These are phyloP conservation scores for Chrosomus eos DNA, from an alignment of 2,797 vertebrate genomes.

Conservation along the genomic window DNA sequence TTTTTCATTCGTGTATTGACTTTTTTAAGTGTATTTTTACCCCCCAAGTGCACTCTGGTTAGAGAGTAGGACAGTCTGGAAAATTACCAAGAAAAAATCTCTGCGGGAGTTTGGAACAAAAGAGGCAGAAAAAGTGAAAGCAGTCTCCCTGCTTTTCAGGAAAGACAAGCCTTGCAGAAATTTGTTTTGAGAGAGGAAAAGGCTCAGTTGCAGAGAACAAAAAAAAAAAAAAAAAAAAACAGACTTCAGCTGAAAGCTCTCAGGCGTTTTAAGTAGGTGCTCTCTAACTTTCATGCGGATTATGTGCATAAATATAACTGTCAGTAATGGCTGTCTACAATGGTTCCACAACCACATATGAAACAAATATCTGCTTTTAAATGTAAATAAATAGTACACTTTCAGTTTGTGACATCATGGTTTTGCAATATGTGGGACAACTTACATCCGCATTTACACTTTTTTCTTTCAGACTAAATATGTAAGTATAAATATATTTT, in stretches of 20 bases:
- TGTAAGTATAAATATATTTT: too few species aligned
- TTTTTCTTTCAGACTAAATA: neutral
- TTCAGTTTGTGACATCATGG: neutral
- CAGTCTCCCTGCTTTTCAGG: slow-evolving; percentile 14
- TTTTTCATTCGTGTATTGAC: neutral
- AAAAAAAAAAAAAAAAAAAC: neutral
- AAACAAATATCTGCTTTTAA: neutral
- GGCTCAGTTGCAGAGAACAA: slow-evolving; percentile 11
- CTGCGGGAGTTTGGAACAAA: neutral
- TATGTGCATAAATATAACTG: neutral
- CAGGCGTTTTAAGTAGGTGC: slow-evolving; percentile 8
- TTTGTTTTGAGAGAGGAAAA: slow-evolving; percentile 27
- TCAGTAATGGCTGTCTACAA: neutral
- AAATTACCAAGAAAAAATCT: slow-evolving; percentile 15
- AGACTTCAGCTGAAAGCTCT: slow-evolving; percentile 33
- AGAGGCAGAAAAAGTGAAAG: slow-evolving; percentile 27
- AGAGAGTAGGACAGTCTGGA: neutral
- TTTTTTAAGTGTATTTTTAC: slow-evolving; percentile 4
- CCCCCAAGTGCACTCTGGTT: neutral
- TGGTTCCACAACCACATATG: neutral
- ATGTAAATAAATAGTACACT: neutral
- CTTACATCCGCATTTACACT: neutral
- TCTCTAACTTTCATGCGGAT: neutral
- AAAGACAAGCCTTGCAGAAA: slow-evolving; percentile 29
- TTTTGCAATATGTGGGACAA: neutral